These are phyloP conservation scores for Rynchops niger DNA, from an alignment of 2,113 vertebrate species.

Conservation along the genomic window DNA sequence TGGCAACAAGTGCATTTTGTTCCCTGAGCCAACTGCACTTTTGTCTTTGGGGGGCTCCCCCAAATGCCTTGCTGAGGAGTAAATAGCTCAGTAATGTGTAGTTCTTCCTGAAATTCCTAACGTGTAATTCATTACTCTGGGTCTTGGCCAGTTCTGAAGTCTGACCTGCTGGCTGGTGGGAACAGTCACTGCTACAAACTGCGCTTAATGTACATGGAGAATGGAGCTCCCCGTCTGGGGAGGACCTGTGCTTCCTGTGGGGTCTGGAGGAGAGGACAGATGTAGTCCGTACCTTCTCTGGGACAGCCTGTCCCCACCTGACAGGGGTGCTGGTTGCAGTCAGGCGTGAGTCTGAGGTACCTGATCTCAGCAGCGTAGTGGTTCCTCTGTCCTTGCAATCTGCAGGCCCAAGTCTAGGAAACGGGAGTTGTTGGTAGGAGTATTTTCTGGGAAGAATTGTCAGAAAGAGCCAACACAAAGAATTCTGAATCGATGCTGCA, in stretches of 20 bases:
- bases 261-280: neutral
- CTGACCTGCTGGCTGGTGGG: neutral
- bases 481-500: neutral
- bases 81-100: neutral
- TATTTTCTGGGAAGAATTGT: neutral
- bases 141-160: neutral
- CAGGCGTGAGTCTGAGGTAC: accelerated
- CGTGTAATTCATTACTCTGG: neutral
- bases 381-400: neutral
- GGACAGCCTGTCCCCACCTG: neutral
- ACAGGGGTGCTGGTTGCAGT: neutral
- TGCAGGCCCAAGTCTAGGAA: neutral
- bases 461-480: neutral
- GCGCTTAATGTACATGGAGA: neutral
- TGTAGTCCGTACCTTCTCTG: neutral
- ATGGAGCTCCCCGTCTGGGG: neutral
- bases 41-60: neutral
- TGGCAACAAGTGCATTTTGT: neutral
- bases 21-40: neutral
- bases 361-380: neutral
- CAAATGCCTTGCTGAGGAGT: neutral
- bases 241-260: neutral
- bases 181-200: neutral
- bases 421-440: neutral
- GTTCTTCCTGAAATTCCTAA: neutral